Conservation (phyloP, 2,888 invertebrate species). For the Aphelenchoides bicaudatus region DNA sequence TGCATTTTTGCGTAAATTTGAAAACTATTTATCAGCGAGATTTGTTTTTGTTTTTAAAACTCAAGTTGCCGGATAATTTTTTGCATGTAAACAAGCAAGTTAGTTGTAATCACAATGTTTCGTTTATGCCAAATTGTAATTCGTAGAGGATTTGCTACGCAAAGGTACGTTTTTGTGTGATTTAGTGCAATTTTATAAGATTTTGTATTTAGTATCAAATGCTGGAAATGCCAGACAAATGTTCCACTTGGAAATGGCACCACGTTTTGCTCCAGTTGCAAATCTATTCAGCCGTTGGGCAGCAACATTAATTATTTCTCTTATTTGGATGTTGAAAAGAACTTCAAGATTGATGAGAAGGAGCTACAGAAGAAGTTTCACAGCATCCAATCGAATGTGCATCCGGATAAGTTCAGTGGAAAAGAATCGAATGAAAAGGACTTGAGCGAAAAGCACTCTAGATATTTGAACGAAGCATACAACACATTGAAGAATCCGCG, state of each 20-base stretch:
- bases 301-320: slow-evolving; percentile 24
- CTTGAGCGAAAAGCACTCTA: slow-evolving; percentile 27
- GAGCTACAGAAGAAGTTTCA: slow-evolving; percentile 29
- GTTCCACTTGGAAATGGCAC: background rate
- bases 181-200: too few relatives aligned
- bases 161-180: too few relatives aligned
- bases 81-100: too few relatives aligned
- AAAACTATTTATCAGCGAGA: too few relatives aligned
- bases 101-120: too few relatives aligned
- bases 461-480: slow-evolving; percentile 30
- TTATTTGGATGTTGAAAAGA: slow-evolving; percentile 23
- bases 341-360: slow-evolving; percentile 23
- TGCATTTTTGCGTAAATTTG: too few relatives aligned
- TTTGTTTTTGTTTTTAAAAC: too few relatives aligned
- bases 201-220: slow-evolving; percentile 13
- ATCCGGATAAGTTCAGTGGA: slow-evolving; percentile 24
- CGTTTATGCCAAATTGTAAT: too few relatives aligned
- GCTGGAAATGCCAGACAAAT: slow-evolving; percentile 24
- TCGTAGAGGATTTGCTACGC: too few relatives aligned
- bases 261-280: slow-evolving; percentile 21
- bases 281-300: slow-evolving; percentile 25
- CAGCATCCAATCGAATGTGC: slow-evolving; percentile 24
- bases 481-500: slow-evolving; percentile 25
- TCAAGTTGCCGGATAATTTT: too few relatives aligned
- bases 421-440: slow-evolving; percentile 23